phyloP scores from a whole-genome alignment of 1,140 invertebrate species.

The Theocolax elegans region DNA sequence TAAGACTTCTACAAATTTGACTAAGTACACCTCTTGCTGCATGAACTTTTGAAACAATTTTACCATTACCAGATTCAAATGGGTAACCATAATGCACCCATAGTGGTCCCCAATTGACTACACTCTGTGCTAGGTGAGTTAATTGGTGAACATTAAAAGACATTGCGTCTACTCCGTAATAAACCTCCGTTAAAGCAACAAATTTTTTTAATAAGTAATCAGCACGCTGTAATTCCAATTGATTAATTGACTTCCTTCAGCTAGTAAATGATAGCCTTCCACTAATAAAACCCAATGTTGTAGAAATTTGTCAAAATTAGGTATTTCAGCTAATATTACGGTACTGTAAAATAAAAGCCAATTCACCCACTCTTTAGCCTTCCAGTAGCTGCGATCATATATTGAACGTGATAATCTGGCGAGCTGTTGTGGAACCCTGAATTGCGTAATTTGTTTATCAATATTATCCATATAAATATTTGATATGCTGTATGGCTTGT shows the following conservation, averaged over 20 bases:
- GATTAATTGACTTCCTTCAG: background rate
- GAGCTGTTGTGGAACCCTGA: constrained; percentile 35
- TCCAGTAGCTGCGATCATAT: constrained; percentile 9
- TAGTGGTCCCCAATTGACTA: constrained; percentile 33
- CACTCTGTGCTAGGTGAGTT: constrained; percentile 34
- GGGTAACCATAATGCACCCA: constrained; percentile 34
- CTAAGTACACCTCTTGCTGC: too few relatives aligned
- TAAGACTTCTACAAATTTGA: too few relatives aligned
- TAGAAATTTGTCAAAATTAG: background rate
- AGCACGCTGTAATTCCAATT: background rate
- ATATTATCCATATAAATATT: background rate
- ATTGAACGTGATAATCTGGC: constrained; percentile 16
- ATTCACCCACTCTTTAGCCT: background rate
- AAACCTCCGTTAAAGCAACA: background rate
- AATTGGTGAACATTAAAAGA: background rate
- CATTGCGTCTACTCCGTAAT: background rate
- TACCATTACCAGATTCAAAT: too few relatives aligned
- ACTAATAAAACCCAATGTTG: constrained; percentile 33
- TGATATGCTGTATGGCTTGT: constrained; percentile 1
- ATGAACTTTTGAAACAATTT: too few relatives aligned
- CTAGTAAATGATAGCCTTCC: constrained; percentile 14
- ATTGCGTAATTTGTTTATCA: background rate
- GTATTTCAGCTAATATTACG: background rate
- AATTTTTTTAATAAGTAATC: constrained; percentile 8
- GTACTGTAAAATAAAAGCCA: background rate